These are phyloP conservation scores for Callospermophilus lateralis DNA, from an alignment of 2,113 vertebrate species.

Conservation along the genomic window DNA sequence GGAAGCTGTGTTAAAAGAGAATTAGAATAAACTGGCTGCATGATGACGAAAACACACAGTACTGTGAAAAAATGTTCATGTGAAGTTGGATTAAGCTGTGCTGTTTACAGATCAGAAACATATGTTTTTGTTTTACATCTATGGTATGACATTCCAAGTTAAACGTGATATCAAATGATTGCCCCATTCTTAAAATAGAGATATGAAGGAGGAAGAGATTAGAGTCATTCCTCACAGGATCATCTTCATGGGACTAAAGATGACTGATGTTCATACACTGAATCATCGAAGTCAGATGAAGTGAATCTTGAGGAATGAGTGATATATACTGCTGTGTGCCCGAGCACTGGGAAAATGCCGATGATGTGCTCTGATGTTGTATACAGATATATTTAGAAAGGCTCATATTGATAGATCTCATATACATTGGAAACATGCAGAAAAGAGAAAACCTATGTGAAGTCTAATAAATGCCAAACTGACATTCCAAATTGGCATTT, in stretches of 20 bases:
- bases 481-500: background rate
- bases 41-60: background rate
- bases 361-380: background rate
- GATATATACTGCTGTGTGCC: background rate
- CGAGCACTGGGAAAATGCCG: background rate
- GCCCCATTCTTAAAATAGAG: background rate
- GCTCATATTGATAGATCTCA: background rate
- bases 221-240: background rate
- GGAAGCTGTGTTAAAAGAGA: background rate
- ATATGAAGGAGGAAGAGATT: background rate
- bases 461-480: conserved; percentile 18
- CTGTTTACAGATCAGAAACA: background rate
- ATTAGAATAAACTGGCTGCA: background rate
- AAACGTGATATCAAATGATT: background rate
- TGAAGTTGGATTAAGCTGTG: background rate
- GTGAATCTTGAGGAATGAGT: conserved; percentile 6
- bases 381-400: background rate
- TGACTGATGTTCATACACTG: background rate
- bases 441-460: background rate
- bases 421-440: background rate
- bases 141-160: background rate
- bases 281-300: conserved; percentile 5
- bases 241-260: background rate
- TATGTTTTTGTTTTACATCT: background rate
- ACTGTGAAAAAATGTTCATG: background rate